Evolutionary conservation across 2,888 invertebrate species (phyloP).

Genomic region (Drosophila mulleri): DNA sequence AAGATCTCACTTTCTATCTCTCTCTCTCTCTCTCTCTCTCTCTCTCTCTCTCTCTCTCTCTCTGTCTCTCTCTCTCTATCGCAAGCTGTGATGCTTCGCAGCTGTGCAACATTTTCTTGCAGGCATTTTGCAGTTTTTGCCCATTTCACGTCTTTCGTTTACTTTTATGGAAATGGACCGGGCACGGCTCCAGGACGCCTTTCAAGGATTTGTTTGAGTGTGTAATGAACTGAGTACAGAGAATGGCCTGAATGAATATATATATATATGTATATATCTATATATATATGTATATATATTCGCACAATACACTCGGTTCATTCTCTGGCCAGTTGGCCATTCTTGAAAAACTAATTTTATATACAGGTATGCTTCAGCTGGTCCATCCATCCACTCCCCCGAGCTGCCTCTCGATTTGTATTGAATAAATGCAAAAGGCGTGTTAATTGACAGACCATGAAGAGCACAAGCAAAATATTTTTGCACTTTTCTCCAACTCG

Average conservation of each 20-base stretch:
- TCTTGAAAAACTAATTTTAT: conserved; percentile 71
- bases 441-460: conserved; percentile 82
- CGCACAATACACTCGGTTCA: conserved; percentile 4
- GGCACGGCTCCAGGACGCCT: conserved; percentile 33
- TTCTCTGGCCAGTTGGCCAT: conserved; percentile 32
- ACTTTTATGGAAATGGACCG: conserved; percentile 72
- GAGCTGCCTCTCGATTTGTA: conserved; percentile 70
- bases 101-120: conserved; percentile 49
- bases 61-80: neutral
- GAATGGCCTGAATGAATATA: conserved; percentile 21
- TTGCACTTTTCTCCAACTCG: conserved; percentile 61
- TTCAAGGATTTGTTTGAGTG: conserved; percentile 67
- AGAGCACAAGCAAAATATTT: conserved; percentile 63
- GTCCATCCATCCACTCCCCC: neutral
- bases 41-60: conserved; percentile 23
- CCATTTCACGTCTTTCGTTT: conserved; percentile 53
- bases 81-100: conserved; percentile 26
- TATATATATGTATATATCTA: neutral
- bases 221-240: conserved; percentile 67
- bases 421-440: conserved; percentile 81
- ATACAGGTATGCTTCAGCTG: conserved; percentile 56
- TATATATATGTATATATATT: neutral
- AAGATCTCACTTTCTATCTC: conserved; percentile 37
- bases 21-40: conserved; percentile 30
- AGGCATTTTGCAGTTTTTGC: conserved; percentile 47